Evolutionary conservation across 2,113 vertebrate species (phyloP).

Genomic region (Rynchops niger): DNA sequence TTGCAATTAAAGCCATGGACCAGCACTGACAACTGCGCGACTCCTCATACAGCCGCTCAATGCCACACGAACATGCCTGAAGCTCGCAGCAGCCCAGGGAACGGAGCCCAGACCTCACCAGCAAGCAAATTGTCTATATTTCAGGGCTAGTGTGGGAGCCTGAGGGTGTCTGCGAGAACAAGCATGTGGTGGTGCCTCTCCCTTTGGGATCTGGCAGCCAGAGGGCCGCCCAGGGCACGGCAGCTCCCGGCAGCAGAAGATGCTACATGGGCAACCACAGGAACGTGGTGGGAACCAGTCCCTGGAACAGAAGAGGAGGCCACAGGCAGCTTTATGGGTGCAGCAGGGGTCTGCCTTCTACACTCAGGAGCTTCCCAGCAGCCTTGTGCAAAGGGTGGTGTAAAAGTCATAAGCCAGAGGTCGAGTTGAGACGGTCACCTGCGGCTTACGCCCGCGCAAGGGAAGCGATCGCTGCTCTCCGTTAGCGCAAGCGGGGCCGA

Average conservation of each 20-base stretch:
- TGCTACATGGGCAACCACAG: neutral
- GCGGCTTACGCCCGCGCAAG: neutral
- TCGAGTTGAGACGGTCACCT: rapidly evolving
- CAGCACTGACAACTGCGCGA: neutral
- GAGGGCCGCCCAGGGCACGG: neutral
- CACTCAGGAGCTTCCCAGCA: rapidly evolving
- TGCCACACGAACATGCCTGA: rapidly evolving
- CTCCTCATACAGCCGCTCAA: rapidly evolving
- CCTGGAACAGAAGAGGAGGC: neutral
- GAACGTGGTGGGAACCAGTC: rapidly evolving
- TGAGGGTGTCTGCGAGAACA: neutral
- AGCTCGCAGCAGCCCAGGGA: rapidly evolving
- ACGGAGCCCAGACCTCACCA: neutral
- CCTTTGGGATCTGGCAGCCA: neutral
- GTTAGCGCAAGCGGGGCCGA: neutral
- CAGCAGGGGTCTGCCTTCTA: neutral
- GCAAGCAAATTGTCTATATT: neutral
- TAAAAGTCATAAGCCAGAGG: neutral
- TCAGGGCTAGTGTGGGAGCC: neutral
- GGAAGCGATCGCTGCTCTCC: rapidly evolving
- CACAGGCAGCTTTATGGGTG: neutral
- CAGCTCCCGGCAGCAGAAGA: neutral
- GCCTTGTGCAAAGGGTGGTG: rapidly evolving
- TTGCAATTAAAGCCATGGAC: neutral
- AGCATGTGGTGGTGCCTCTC: neutral